Base-by-base conservation (phyloP, 2,113 vertebrate species). In the Ahaetulla prasina region DNA sequence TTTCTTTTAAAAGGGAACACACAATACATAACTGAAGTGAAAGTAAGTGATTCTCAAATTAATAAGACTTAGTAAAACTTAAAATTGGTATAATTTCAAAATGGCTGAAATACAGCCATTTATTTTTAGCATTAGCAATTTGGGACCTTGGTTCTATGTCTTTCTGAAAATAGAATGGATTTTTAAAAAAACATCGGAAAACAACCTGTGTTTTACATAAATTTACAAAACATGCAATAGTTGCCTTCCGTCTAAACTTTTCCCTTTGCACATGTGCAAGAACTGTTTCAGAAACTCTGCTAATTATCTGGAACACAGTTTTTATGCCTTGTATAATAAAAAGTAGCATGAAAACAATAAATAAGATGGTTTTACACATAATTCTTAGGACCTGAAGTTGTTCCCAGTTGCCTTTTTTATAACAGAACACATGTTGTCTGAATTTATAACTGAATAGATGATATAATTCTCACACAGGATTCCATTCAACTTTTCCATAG, bases 401-500 rank as follows among this genome's bases (percentile, higher is more conserved):
- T 88, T 45, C 22, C 45, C 7, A 63, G 0, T 0, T 22, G 57
- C 1, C 10, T 35, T 90, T 80, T 96, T 91, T 2, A 1, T 89
- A 55, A 92, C 43, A 47, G 25, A 91, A 23, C 35, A 12, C 18
- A 53, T 53, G 16, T 53, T 53, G 52, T 53, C 50, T 50, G 50
- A 50, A 50, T 53, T 53, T 53, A 53, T 53, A 53, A 53, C 52
- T 53, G 52, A 53, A 57, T 91, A 85, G 54, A 87, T 22, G 47
- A 68, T 92, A 55, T 39, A 80, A 80, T 60, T 91, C 43, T 90
- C 88, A 87, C 93, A 87, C 84, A 52, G 57, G 90, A 54, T 91
- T 95, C 54, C 93, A 91, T 91, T 89, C 63, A 95, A 87, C 91
- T 60, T 43, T 84, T 92, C 43, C 43, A 30, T 43, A n/a, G 2